Percentiles rank a stretch among this genome's conserved stretches.
Evolutionary conservation across 2,113 vertebrate species (phyloP).

Genomic region (Clinocottus analis): DNA sequence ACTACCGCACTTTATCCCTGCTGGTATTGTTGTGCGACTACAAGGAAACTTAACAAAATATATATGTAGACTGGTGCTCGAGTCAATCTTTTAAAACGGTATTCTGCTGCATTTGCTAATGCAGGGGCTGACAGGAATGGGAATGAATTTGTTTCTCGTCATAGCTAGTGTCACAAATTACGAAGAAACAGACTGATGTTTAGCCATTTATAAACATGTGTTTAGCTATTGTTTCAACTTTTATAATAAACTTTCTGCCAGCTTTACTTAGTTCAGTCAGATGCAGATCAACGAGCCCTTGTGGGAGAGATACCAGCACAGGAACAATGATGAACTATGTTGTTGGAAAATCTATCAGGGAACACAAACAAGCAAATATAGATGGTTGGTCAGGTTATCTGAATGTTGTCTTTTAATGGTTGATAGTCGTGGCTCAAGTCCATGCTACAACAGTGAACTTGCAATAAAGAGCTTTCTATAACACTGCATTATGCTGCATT

Average conservation of each 20-base stretch:
- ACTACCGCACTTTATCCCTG: slow-evolving; percentile 25
- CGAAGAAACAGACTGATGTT: background rate
- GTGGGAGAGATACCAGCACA: background rate
- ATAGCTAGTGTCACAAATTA: background rate
- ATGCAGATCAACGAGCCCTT: no score
- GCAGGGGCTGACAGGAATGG: background rate
- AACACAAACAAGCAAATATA: no score
- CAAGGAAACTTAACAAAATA: background rate
- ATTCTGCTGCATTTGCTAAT: background rate
- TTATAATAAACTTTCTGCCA: background rate
- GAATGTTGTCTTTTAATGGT: background rate
- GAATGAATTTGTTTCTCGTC: background rate
- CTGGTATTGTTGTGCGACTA: slow-evolving; percentile 30
- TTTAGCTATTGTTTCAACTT: background rate
- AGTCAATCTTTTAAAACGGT: background rate
- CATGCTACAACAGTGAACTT: background rate
- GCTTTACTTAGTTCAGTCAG: background rate
- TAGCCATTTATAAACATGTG: no score
- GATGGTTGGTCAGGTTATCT: background rate
- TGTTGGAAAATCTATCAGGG: background rate
- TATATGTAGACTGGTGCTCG: background rate
- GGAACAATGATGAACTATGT: background rate
- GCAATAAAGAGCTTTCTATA: no score
- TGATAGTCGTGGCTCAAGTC: background rate
- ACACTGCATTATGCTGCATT: background rate